These are phyloP conservation scores for Anoura caudifer DNA, from an alignment of 2,113 vertebrate species.

Conservation along the genomic window DNA sequence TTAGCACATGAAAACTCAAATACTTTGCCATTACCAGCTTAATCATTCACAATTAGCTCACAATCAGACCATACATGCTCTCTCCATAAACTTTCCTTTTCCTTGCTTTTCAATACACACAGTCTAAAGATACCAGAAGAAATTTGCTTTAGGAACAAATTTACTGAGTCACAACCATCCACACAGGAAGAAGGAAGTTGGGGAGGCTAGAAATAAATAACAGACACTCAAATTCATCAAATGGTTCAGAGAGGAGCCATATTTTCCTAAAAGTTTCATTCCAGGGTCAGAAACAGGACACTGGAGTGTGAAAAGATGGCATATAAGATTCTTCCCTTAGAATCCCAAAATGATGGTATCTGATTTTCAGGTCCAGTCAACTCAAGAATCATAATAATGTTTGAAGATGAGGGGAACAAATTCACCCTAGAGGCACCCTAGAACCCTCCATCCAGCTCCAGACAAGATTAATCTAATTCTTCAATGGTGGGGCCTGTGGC, in stretches of 20 bases:
- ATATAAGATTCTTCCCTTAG: background rate
- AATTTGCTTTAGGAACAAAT: conserved; percentile 64
- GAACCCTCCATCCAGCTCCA: background rate
- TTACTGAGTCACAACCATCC: conserved; percentile 63
- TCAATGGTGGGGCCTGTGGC: conserved; percentile 70
- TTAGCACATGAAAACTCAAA: conserved; percentile 26
- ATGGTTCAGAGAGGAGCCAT: conserved; percentile 34
- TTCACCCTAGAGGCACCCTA: conserved; percentile 37
- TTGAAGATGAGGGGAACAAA: conserved; percentile 9
- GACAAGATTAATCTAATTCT: conserved; percentile 66
- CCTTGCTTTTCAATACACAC: background rate
- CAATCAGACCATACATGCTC: background rate
- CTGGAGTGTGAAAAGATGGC: background rate
- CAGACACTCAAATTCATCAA: conserved; percentile 45
- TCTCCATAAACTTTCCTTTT: background rate
- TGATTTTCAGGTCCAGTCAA: background rate
- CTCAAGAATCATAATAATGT: background rate
- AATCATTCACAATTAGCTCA: background rate
- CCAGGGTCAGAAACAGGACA: background rate
- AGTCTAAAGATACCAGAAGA: conserved; percentile 29
- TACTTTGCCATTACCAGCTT: background rate
- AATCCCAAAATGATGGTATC: conserved; percentile 14
- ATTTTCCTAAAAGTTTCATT: conserved; percentile 43
- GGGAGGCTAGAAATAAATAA: conserved; percentile 55
- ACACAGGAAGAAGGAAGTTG: conserved; percentile 10